Evolutionary conservation across 1,140 invertebrate species (phyloP).

Genomic region (Atta colombica): DNA sequence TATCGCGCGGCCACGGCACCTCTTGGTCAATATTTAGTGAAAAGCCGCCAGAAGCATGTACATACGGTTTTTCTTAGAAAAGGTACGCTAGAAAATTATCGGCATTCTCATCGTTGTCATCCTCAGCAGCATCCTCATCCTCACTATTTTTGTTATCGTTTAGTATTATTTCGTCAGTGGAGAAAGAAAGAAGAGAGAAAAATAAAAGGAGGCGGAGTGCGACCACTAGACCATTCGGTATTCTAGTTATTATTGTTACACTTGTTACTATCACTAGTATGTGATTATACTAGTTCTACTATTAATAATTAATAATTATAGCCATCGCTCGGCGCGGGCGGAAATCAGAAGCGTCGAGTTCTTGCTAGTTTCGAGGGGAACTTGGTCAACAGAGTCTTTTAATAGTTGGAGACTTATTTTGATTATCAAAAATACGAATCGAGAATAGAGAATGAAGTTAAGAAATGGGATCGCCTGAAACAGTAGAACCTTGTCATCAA

Average conservation of each 20-base stretch:
- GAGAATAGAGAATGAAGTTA: conserved; percentile 9
- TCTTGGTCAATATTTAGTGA: conserved; percentile 61
- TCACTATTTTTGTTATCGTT: conserved; percentile 37
- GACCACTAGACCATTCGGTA: conserved; percentile 24
- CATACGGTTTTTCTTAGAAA: conserved; percentile 57
- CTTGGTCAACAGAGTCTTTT: conserved; percentile 27
- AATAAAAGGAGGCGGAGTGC: neutral
- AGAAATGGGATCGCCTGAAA: neutral
- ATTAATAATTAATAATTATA: conserved; percentile 60
- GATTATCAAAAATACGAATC: neutral
- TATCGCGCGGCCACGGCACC: conserved; percentile 28
- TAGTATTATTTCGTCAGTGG: conserved; percentile 36
- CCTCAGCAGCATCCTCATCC: conserved; percentile 27
- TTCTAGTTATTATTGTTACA: conserved; percentile 58
- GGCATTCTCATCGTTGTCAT: conserved; percentile 28
- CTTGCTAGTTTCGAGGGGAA: conserved; percentile 56
- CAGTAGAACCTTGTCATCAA: conserved; percentile 40
- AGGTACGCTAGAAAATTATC: conserved; percentile 42
- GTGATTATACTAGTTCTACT: conserved; percentile 53
- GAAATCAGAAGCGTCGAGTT: conserved; percentile 17
- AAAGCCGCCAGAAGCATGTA: conserved; percentile 36
- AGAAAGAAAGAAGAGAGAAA: neutral
- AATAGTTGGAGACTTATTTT: conserved; percentile 26
- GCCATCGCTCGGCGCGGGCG: conserved; percentile 7
- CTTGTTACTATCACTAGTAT: conserved; percentile 57